Conservation (phyloP, 2,797 vertebrate genomes). For the Passerculus sandwichensis region DNA sequence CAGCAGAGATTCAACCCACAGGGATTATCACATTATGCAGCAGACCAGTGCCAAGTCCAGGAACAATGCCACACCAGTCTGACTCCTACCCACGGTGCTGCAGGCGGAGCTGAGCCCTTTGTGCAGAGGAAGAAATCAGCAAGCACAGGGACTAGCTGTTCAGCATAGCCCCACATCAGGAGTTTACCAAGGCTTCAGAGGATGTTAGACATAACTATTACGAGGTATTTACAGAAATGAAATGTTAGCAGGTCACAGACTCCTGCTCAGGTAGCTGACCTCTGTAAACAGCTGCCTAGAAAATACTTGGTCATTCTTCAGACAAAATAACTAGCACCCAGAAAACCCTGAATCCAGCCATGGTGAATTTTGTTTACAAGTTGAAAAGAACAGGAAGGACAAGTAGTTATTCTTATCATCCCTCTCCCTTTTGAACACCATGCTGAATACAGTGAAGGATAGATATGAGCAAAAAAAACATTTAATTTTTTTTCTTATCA, state of each 20-base stretch:
- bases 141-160: neutral
- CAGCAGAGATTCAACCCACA: neutral
- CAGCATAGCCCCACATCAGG: neutral
- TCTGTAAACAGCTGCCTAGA: neutral
- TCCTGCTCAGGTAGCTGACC: neutral
- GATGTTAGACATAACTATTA: neutral
- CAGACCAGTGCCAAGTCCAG: neutral
- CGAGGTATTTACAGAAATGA: neutral
- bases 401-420: neutral
- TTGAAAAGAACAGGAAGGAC: neutral
- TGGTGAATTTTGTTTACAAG: neutral
- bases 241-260: neutral
- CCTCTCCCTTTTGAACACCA: neutral
- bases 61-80: slow-evolving; percentile 6
- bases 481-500: neutral
- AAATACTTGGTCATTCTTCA: neutral
- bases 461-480: neutral
- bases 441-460: neutral
- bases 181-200: neutral
- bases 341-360: neutral
- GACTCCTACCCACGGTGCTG: neutral
- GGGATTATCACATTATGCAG: slow-evolving; percentile 53
- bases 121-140: neutral
- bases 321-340: neutral
- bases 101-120: neutral